Conservation (phyloP, 2,797 vertebrate genomes). For the Poliocrania exsul region DNA sequence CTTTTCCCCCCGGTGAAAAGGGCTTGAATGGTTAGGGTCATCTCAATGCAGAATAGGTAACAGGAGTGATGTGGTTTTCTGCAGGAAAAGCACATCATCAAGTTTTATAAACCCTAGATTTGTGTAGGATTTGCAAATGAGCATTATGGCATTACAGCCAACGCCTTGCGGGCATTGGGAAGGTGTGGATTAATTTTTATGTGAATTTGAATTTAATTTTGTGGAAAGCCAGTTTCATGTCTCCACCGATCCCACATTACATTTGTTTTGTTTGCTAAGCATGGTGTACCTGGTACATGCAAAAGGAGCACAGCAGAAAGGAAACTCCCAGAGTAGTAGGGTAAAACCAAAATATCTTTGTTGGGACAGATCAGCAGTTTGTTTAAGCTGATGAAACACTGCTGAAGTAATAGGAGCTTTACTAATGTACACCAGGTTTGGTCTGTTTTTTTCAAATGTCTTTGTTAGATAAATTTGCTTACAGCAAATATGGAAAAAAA, state of each 20-base stretch:
- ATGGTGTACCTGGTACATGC: not conserved
- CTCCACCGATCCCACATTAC: conserved; percentile 1
- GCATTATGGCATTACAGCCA: not conserved
- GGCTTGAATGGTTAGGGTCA: not conserved
- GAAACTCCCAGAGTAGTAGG: conserved; percentile 11
- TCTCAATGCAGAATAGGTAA: not conserved
- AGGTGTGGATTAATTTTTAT: conserved; percentile 67
- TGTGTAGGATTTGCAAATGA: conserved; percentile 62
- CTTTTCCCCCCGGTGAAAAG: not conserved
- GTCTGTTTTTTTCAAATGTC: not conserved
- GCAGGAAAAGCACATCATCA: conserved; percentile 40
- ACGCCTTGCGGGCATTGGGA: conserved; percentile 11
- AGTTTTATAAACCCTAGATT: conserved; percentile 41
- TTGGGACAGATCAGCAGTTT: conserved; percentile 37
- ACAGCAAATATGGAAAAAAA: not conserved
- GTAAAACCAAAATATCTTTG: not conserved
- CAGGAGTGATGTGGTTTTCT: conserved; percentile 44
- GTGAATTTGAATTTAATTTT: conserved; percentile 73
- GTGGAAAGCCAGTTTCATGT: conserved; percentile 61
- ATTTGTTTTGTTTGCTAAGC: conserved; percentile 38
- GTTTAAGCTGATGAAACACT: conserved; percentile 5
- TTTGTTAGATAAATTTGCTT: not conserved
- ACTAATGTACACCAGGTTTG: not conserved
- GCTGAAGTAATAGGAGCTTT: not conserved
- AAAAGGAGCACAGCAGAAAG: not conserved